Percentiles rank a stretch among this genome's conserved stretches.
Evolutionary conservation across 1,140 invertebrate species (phyloP).

Genomic region (Zaprionus taronus): DNA sequence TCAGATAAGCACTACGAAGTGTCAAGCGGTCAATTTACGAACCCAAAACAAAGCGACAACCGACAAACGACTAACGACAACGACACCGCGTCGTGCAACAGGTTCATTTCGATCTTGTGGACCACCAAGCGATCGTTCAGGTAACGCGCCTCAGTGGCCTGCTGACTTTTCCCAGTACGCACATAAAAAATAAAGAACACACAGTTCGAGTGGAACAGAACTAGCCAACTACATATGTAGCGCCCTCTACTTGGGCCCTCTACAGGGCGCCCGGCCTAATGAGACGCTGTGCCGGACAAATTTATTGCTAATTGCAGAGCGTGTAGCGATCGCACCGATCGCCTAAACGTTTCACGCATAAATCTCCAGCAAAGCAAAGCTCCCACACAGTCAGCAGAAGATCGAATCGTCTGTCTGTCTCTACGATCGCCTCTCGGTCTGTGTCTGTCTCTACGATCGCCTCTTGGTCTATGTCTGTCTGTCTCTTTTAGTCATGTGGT

Average conservation of each 20-base stretch:
- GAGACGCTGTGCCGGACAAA: slow-evolving; percentile 56
- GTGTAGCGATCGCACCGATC: slow-evolving; percentile 9
- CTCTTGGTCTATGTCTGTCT: too few relatives aligned
- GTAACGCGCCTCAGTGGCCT: slow-evolving; percentile 56
- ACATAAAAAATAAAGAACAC: slow-evolving; percentile 43
- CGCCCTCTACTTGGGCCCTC: slow-evolving; percentile 8
- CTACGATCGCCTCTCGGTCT: neutral
- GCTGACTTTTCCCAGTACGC: slow-evolving; percentile 77
- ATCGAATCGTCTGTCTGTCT: neutral
- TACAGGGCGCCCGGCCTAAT: slow-evolving; percentile 29
- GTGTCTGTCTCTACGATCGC: too few relatives aligned
- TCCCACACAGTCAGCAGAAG: slow-evolving; percentile 53
- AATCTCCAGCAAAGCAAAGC: slow-evolving; percentile 41
- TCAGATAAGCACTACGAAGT: slow-evolving; percentile 78
- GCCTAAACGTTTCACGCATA: slow-evolving; percentile 57
- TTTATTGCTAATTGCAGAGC: slow-evolving; percentile 79
- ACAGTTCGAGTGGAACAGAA: neutral
- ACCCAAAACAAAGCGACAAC: slow-evolving; percentile 76
- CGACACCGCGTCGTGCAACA: slow-evolving; percentile 46
- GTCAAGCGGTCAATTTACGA: slow-evolving; percentile 79
- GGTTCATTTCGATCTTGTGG: slow-evolving; percentile 51
- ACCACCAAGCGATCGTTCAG: slow-evolving; percentile 62
- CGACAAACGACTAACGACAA: slow-evolving; percentile 35
- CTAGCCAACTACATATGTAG: neutral
- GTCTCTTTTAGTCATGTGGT: neutral